These are phyloP conservation scores for Calephelis perditalis DNA, from an alignment of 2,888 invertebrate genomes.

Conservation along the genomic window DNA sequence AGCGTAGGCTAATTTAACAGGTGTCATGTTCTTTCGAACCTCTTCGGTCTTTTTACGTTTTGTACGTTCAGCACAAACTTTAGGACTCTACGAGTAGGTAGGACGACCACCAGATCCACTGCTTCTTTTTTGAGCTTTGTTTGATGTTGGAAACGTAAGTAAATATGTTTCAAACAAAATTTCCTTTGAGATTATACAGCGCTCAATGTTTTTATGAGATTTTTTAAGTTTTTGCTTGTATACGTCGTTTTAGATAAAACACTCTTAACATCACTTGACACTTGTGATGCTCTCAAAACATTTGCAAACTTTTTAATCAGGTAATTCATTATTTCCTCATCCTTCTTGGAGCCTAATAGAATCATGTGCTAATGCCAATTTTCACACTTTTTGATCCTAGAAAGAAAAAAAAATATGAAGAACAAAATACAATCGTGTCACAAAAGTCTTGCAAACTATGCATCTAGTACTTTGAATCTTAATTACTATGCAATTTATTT, in stretches of 20 bases:
- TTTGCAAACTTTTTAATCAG: not conserved
- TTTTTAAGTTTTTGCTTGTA: constrained; percentile 9
- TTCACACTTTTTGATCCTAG: constrained; percentile 1
- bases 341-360: not conserved
- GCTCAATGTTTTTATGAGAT: not conserved
- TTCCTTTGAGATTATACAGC: constrained; percentile 4
- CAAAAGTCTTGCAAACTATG: not conserved
- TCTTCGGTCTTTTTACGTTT: not conserved
- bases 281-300: not conserved
- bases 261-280: constrained; percentile 8
- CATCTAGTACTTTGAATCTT: not conserved
- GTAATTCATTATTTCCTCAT: not conserved
- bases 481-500: not conserved
- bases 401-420: constrained; percentile 1
- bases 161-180: constrained; percentile 3
- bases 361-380: not conserved
- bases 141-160: not conserved
- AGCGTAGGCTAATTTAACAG: not conserved
- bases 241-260: constrained; percentile 7
- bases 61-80: not conserved
- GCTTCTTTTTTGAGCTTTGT: too few species aligned
- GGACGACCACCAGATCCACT: too few species aligned
- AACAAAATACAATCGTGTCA: not conserved
- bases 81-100: too few species aligned
- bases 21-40: too few species aligned